phyloP scores from a whole-genome alignment of 2,888 invertebrate genomes.

The Brachyptera putata region DNA sequence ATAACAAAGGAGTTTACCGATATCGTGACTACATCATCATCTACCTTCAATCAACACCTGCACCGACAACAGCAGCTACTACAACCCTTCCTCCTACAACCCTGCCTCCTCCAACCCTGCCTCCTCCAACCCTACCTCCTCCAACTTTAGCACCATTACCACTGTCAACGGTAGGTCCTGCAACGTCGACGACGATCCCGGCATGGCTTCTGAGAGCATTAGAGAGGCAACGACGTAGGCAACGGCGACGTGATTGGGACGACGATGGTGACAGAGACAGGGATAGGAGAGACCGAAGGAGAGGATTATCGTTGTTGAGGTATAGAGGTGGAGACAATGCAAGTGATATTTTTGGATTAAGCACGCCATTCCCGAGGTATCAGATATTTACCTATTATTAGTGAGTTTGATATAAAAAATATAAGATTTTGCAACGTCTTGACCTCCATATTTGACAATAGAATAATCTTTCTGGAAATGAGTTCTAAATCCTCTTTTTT shows the following conservation, averaged over 20 bases:
- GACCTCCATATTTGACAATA: too few species aligned
- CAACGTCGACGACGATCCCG: not conserved
- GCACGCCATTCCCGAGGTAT: too few species aligned
- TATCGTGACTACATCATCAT: conserved; percentile 2
- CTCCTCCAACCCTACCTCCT: not conserved
- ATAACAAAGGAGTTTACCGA: not conserved
- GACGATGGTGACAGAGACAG: not conserved
- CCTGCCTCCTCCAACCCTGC: not conserved
- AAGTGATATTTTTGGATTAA: too few species aligned
- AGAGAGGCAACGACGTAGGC: not conserved
- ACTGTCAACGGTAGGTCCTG: not conserved
- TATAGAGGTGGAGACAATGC: not conserved
- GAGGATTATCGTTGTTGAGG: not conserved
- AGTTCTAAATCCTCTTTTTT: too few species aligned
- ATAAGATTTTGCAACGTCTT: too few species aligned
- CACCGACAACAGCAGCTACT: not conserved
- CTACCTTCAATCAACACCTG: not conserved
- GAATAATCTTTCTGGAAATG: too few species aligned
- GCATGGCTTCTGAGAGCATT: too few species aligned
- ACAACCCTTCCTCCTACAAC: not conserved
- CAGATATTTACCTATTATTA: too few species aligned
- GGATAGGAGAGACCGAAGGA: not conserved
- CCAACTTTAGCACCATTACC: not conserved
- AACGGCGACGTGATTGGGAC: too few species aligned
- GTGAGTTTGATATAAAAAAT: too few species aligned